phyloP scores from a whole-genome alignment of 2,113 vertebrate species.

The Porphyrio hochstetteri region DNA sequence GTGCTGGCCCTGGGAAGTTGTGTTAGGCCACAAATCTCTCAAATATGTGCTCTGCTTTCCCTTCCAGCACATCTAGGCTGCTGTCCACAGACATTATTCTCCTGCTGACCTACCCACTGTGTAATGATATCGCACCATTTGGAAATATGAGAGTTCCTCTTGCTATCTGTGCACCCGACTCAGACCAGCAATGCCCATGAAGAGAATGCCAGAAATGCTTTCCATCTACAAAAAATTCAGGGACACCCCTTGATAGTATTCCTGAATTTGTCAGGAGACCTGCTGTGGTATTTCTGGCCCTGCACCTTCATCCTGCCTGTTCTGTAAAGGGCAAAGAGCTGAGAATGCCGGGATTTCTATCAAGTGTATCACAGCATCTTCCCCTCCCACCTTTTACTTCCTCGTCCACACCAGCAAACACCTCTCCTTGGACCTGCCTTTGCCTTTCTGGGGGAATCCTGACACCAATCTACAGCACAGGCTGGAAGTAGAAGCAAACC shows the following conservation, averaged over 20 bases:
- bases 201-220: neutral
- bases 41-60: conserved; percentile 13
- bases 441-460: neutral
- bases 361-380: neutral
- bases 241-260: neutral
- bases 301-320: neutral
- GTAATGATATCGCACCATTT: neutral
- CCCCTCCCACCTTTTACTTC: neutral
- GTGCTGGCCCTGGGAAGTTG: neutral
- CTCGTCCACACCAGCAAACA: neutral
- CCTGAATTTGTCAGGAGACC: neutral
- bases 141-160: neutral
- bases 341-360: neutral
- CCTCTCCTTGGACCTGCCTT: neutral
- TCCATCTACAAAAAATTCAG: neutral
- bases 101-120: neutral
- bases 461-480: neutral
- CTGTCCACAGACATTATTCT: neutral
- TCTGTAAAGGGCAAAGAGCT: neutral
- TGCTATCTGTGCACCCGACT: neutral
- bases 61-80: neutral
- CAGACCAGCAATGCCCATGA: neutral
- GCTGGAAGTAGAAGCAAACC: neutral
- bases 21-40: neutral
- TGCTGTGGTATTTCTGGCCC: neutral